Evolutionary conservation across 1,140 invertebrate species (phyloP), one percentile per base, ranked within the genome.

Genomic region (Heliconius congener): DNA sequence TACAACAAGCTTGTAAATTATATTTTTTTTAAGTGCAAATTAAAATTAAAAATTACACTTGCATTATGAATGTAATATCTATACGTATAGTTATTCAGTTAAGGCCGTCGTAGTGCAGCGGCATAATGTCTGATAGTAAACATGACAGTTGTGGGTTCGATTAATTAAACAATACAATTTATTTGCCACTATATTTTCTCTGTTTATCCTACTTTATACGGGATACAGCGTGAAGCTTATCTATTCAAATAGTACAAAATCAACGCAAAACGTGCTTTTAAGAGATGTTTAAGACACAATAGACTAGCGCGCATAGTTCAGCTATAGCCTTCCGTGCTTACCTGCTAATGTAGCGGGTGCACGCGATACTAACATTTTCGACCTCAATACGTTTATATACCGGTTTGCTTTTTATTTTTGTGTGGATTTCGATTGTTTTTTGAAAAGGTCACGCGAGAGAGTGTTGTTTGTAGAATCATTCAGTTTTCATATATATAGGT

Each of bases 351-450:
- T 72, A 23, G 18, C 37, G 30, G 16, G 19, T 46, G 13, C 76
- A 72, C 76, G 76, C 76, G 70, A 77, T 77, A 9, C 46, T 13
- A 77, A 55, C 76, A 77, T 77, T 72, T 66, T 72, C 76, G 34
- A 72, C 70, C 70, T 72, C 50, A 46, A 71, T 72, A 52, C 74
- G 30, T 39, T 66, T 60, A 76, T 76, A 37, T 52, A 18, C 42
- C 57, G 76, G 34, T 72, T 77, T 50, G 76, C 52, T 16, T 46
- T 66, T 27, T 66, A 71, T 77, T 76, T 76, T 42, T 72, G 70
- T 72, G 52, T 50, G 71, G 71, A 72, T 72, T 77, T 72, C 70
- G 50, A 72, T 77, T 77, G 76, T 77, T 76, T 76, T 76, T 70
- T 76, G 74, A 66, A 76, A 76, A 30, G 74, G 74, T 76, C 74